Conservation (phyloP, 53 echinoderm and acorn worm species). For the Stichopus horrens region DNA sequence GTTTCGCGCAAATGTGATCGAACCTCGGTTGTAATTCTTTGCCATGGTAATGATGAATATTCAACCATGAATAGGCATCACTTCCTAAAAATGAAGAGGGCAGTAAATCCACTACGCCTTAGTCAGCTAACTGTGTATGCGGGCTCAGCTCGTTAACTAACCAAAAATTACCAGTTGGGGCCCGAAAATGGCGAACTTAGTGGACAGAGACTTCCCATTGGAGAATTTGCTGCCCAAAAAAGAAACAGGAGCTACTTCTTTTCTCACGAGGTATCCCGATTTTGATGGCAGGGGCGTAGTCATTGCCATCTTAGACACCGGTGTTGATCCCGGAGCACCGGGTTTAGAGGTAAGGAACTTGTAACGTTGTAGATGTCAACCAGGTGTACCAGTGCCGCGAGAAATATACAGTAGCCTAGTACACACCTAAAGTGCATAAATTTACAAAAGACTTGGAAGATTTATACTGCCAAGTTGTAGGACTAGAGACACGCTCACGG, state of each 20-base stretch:
- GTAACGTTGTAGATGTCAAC: neutral
- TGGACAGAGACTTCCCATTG: conserved; percentile 74
- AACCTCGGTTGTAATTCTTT: neutral
- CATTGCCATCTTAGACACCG: conserved; percentile 93
- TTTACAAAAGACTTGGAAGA: too few species aligned
- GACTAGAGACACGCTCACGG: too few species aligned
- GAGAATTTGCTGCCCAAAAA: conserved; percentile 84
- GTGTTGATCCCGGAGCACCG: conserved; percentile 96
- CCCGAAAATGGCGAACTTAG: conserved; percentile 58
- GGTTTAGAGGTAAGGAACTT: conserved; percentile 80
- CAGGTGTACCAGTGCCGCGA: conserved; percentile 32
- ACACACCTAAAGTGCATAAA: too few species aligned
- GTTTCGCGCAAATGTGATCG: neutral
- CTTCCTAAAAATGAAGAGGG: neutral
- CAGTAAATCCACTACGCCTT: neutral
- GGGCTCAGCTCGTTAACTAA: neutral
- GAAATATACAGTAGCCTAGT: neutral
- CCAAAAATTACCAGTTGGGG: neutral
- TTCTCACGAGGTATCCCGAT: conserved; percentile 85
- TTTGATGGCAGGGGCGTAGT: conserved; percentile 90
- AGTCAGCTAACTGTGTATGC: neutral
- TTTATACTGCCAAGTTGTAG: too few species aligned
- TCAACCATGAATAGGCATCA: neutral
- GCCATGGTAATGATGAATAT: conserved; percentile 59
- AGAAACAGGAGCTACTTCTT: conserved; percentile 79